Base-by-base conservation (phyloP, 2,888 invertebrate genomes). In the Cryptocephalus moraei region DNA sequence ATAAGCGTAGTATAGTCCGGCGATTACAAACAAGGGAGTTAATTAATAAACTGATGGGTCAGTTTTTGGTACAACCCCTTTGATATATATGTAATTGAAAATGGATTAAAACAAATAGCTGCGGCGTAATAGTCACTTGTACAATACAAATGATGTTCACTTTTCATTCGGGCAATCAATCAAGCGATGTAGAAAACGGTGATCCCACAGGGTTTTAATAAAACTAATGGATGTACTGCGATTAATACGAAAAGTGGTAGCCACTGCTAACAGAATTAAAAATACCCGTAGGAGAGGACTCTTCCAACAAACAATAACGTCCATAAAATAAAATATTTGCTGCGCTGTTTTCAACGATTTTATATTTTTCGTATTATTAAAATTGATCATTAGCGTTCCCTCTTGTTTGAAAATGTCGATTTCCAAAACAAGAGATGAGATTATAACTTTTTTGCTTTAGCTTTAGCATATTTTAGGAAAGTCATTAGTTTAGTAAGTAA, bases 191-290 rank as follows among this genome's bases (percentile, higher is more conserved):
- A 43, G 43, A 43, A 43, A 31, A 32, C 22, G 22, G 22, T 39
- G 11, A 22, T 31, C 34, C 43, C 22, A 31, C 33, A 31, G 13
- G 33, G 32, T 43, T 47, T 47, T 47, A 38, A 39, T 39, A 39
- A 33, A 39, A 14, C 9, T 39, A 45, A 45, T 41, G 40, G 41
- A n/a, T 4, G n/a, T 39, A 38, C 39, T 46, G 6, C 12, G 33
- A 34, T 43, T 43, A 39, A 39, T 39, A 39, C 13, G n/a, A 12
- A 12, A 11, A 13, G 39, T 31, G 33, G 36, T 41, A 31, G n/a
- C 32, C 22, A 39, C 32, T n/a, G 46, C 38, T 41, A 41, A 33
- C 46, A 40, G 40, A 46, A 33, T 31, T 33, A 41, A 41, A 41
- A 38, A 45, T 22, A 22, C 6, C 6, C 22, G 22, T 22, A 2